These are phyloP conservation scores for Aphelenchoides avenae DNA, from an alignment of 1,140 invertebrate species.

Conservation along the genomic window DNA sequence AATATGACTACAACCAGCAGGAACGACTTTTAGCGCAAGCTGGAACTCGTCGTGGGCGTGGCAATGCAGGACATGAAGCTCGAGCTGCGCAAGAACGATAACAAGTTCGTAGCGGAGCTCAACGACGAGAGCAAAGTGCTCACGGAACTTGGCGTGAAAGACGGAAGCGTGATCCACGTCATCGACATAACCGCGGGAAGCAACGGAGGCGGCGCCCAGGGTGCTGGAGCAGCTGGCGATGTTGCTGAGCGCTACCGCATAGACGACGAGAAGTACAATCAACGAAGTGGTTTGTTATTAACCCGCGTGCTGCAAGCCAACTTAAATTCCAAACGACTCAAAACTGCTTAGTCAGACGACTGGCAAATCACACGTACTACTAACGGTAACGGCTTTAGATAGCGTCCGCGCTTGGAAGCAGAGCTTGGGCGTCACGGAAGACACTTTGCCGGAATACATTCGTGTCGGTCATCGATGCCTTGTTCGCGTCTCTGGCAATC, in stretches of 20 bases:
- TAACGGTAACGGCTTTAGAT: constrained; percentile 30
- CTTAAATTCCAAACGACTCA: neutral
- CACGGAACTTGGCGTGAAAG: constrained; percentile 17
- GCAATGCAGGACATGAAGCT: constrained; percentile 29
- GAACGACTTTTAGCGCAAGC: constrained; percentile 24
- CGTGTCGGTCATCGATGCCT: constrained; percentile 28
- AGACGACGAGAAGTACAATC: constrained; percentile 28
- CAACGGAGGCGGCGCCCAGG: constrained; percentile 10
- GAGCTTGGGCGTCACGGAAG: constrained; percentile 9
- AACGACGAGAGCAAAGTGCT: constrained; percentile 26
- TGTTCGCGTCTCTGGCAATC: constrained; percentile 4
- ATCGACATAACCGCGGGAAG: constrained; percentile 11
- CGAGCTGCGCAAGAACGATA: constrained; percentile 17
- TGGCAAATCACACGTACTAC: too few relatives aligned
- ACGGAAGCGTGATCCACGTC: constrained; percentile 23
- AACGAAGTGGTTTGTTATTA: constrained; percentile 20
- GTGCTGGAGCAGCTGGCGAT: neutral
- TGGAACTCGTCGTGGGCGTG: constrained; percentile 29
- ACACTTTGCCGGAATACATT: neutral
- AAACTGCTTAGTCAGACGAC: neutral
- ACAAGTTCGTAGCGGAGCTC: constrained; percentile 24
- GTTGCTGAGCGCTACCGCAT: constrained; percentile 14
- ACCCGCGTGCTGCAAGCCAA: neutral
- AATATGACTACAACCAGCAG: too few relatives aligned
- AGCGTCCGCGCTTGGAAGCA: constrained; percentile 31